Evolutionary conservation across 2,888 invertebrate species (phyloP).

Genomic region (Diarsia rubi): DNA sequence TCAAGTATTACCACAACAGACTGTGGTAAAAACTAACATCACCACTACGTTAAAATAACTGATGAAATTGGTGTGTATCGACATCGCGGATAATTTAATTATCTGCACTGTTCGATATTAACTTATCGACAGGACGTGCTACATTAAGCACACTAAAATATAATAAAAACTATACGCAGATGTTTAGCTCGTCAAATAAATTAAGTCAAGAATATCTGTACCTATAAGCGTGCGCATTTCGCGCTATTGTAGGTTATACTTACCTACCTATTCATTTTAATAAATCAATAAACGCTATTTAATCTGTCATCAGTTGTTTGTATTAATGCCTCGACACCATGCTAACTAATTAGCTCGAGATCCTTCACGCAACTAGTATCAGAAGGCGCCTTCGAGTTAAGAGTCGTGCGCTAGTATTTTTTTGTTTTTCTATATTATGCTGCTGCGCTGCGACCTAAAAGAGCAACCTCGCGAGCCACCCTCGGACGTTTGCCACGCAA

Average conservation of each 20-base stretch:
- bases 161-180: neutral
- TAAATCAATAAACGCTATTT: slow-evolving; percentile 29
- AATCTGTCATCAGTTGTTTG: slow-evolving; percentile 23
- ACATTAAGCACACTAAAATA: neutral
- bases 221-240: neutral
- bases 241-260: neutral
- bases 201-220: neutral
- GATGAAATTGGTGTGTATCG: neutral
- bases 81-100: slow-evolving; percentile 31
- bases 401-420: too few species aligned
- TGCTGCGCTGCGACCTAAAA: too few species aligned
- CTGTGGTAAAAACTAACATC: slow-evolving; percentile 91
- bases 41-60: neutral
- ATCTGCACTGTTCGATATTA: slow-evolving; percentile 8
- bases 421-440: too few species aligned
- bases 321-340: slow-evolving; percentile 18
- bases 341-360: neutral
- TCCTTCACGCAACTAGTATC: too few species aligned
- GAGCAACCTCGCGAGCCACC: too few species aligned
- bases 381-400: too few species aligned
- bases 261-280: neutral
- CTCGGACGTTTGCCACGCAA: too few species aligned
- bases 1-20: slow-evolving; percentile 95
- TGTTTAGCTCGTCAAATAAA: neutral
- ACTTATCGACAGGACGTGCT: slow-evolving; percentile 10